A percentile compares a stretch with the other conserved stretches of the same genome.
phyloP scores from a whole-genome alignment of 2,113 vertebrate genomes.

The Gasterosteus nipponicus region DNA sequence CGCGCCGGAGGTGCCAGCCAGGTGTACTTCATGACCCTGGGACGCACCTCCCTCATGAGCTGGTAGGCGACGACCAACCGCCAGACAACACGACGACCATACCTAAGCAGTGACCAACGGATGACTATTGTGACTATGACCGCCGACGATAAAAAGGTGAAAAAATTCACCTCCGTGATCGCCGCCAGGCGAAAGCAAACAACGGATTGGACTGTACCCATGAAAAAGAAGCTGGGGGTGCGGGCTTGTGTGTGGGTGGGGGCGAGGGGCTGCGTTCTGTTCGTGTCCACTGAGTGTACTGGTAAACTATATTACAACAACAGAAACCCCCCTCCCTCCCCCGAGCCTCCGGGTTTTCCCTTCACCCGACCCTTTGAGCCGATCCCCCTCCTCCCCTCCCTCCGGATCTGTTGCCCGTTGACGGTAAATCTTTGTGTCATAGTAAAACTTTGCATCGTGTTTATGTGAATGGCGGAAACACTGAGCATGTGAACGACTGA shows the following conservation, averaged over 20 bases:
- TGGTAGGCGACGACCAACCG: slow-evolving; percentile 63
- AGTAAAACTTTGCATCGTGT: slow-evolving; percentile 62
- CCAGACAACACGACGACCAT: slow-evolving; percentile 8
- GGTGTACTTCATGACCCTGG: slow-evolving; percentile 83
- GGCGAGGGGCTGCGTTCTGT: background rate
- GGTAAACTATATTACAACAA: slow-evolving; percentile 18
- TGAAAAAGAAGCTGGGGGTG: slow-evolving; percentile 21
- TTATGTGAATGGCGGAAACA: slow-evolving; percentile 37
- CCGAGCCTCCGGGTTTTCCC: slow-evolving; percentile 1
- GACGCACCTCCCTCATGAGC: slow-evolving; percentile 80
- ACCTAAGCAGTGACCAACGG: slow-evolving; percentile 44
- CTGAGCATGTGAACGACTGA: slow-evolving; percentile 49
- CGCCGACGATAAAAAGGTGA: slow-evolving; percentile 29
- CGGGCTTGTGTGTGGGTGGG: background rate
- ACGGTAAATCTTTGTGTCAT: slow-evolving; percentile 66
- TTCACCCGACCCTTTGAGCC: slow-evolving; percentile 23
- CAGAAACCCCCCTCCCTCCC: background rate
- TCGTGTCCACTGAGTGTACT: slow-evolving; percentile 16
- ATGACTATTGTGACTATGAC: slow-evolving; percentile 53
- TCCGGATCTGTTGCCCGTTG: slow-evolving; percentile 39
- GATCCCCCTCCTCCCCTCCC: slow-evolving; percentile 17
- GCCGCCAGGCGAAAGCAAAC: slow-evolving; percentile 21
- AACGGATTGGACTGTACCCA: slow-evolving; percentile 53
- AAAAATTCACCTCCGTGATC: slow-evolving; percentile 4
- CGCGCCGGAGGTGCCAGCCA: slow-evolving; percentile 78